Evolutionary conservation across 1,140 invertebrate genomes (phyloP), one percentile per base, ranked within the genome.

Genomic region (Ooceraea biroi): DNA sequence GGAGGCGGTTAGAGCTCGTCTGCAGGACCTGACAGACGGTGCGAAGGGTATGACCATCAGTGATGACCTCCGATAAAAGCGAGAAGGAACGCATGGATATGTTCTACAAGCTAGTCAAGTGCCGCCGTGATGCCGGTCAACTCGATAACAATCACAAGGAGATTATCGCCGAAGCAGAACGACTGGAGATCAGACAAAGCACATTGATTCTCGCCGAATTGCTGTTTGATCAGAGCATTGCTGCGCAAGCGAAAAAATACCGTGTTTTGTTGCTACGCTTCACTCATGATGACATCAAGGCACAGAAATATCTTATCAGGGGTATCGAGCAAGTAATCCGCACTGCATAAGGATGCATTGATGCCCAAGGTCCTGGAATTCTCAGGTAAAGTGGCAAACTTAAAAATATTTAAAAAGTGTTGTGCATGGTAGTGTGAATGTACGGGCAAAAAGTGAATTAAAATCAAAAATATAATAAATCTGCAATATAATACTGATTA

Each of bases 51-150:
- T 99, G 95, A 99, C 99, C 30, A 96, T 99, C 84, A 98, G 97
- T 86, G 98, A 99, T 93, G 99, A 99, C 94, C 95, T 98, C n/a
- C 85, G 99, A 99, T 90, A 99, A 99, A 95, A 97, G 97, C 82
- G 98, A 98, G 91, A 98, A 98, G 91, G 98, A 99, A 93, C 97
- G 99, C 83, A 97, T 99, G 95, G 98, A 99, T 91, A 97, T 99
- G 86, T 98, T 99, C 92, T 99, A 99, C 92, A 96, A 97, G 76
- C 96, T 96, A 93, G 96, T 99, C 19, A 97, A 99, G 95, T 96
- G 96, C 89, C 96, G 96, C 86, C 95, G 96, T 8, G 96, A 97
- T 87, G 94, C 95, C 25, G 96, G 96, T 8, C 95, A 96, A 65
- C 92, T 98, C 80, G 95, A 96, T 30, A 92, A 95, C 36, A 88